Percentiles rank a stretch among this genome's conserved stretches.
Evolutionary conservation across 2,888 invertebrate genomes (phyloP).

Genomic region (Diarsia dahlii): DNA sequence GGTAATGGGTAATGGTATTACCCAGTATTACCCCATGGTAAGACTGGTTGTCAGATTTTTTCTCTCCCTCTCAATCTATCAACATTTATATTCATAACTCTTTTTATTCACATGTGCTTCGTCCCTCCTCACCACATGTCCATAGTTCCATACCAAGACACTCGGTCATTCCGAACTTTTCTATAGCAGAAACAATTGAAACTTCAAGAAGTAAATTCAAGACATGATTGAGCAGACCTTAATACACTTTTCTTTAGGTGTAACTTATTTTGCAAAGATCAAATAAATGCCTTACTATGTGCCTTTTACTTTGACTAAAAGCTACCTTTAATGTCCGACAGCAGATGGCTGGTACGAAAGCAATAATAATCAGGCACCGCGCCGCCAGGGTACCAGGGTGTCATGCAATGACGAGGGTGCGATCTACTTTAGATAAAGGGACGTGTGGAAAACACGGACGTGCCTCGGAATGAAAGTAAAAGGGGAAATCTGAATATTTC

Average conservation of each 20-base stretch:
- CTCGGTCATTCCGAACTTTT: no score
- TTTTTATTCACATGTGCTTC: no score
- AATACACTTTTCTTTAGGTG: neutral
- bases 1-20: no score
- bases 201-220: neutral
- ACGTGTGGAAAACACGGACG: conserved; percentile 47
- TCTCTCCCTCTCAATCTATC: no score
- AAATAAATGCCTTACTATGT: neutral
- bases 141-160: no score
- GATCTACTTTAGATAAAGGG: conserved; percentile 61
- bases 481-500: conserved; percentile 19
- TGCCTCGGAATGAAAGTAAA: conserved; percentile 30
- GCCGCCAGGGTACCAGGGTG: conserved; percentile 25
- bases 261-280: neutral
- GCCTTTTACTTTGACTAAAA: neutral
- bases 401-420: conserved; percentile 57
- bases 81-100: no score
- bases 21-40: no score
- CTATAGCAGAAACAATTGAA: neutral
- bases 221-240: neutral
- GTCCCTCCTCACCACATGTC: no score
- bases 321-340: conserved; percentile 2
- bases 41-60: no score
- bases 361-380: conserved; percentile 25
- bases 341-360: conserved; percentile 22